A percentile compares a stretch with the other conserved stretches of the same genome.
phyloP scores from a whole-genome alignment of 1,140 invertebrate species.

The Andrena cerasifolii region DNA sequence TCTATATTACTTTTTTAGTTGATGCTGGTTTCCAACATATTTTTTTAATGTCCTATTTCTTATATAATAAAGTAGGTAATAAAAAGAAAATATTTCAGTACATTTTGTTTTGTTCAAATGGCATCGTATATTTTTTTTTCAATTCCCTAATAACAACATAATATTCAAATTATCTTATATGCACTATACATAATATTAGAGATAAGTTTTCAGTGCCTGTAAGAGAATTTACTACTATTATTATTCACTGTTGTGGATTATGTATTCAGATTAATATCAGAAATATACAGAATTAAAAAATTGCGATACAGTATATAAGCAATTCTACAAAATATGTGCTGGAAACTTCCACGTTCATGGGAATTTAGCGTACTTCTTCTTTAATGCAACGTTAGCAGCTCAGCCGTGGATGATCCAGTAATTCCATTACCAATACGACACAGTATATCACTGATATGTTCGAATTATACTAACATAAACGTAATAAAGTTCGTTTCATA shows the following conservation, averaged over 20 bases:
- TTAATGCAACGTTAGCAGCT: constrained; percentile 18
- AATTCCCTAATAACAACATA: no score
- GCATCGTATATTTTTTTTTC: neutral
- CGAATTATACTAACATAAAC: constrained; percentile 12
- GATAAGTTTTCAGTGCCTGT: neutral
- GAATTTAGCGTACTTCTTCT: constrained; percentile 8
- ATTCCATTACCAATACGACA: constrained; percentile 22
- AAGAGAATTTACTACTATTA: neutral
- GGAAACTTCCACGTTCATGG: constrained; percentile 1
- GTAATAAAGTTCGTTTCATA: neutral
- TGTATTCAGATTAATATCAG: neutral
- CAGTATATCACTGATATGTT: neutral
- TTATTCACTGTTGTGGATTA: neutral
- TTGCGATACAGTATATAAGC: neutral
- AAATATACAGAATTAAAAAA: neutral
- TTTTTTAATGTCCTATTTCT: no score
- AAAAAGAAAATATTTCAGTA: no score
- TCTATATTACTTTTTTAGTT: no score
- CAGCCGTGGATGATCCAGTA: neutral
- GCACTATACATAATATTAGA: neutral
- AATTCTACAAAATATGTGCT: neutral
- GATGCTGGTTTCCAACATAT: no score
- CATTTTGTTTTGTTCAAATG: no score
- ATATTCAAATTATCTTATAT: neutral
- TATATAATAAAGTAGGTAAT: no score